Base-by-base conservation (phyloP, 2,888 invertebrate genomes). In the Agrochola litura region DNA sequence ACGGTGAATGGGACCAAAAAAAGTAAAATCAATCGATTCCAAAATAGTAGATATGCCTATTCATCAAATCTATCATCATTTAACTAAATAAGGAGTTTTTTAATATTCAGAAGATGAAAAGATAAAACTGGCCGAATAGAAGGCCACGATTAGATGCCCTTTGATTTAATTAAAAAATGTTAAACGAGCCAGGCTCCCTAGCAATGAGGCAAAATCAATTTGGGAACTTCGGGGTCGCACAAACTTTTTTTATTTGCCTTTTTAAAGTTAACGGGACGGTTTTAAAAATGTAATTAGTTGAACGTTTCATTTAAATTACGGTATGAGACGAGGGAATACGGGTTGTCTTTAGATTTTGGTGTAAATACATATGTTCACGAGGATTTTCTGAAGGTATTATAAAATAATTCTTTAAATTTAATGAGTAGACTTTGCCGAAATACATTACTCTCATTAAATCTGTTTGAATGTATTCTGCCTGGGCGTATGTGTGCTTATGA, bases 101-200 rank as follows among this genome's bases (percentile, higher is more conserved):
- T 85, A 86, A 85, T 84, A 88, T 89, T 88, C 75, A 79, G 76
- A 83, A 86, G 86, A 85, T 88, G 83, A 89, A 88, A 77, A 81
- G 86, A 90, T 90, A 89, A 90, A 90, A 84, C 71, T 82, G 82
- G 66, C 77, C 68, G 83, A 87, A 83, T 85, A 85, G 84, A 85
- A 87, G 78, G 79, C 85, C 84, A 76, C 92, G 93, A 94, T 93
- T 94, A 93, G 93, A 87, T 87, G 88, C 78, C 87, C 91, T 90
- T 91, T 93, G 91, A 93, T 95, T 95, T 94, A 95, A 95, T 95
- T 95, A 94, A 94, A 95, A 94, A 92, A 95, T 94, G 94, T 95
- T 94, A 93, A 94, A 93, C 93, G 94, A 94, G 92, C 92, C 93
- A 90, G 88, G 88, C 91, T 87, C 90, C 85, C 84, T 86, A 90